A percentile compares a stretch with the other conserved stretches of the same genome.
phyloP scores from a whole-genome alignment of 2,797 vertebrate genomes.

The Centroberyx gerrardi region DNA sequence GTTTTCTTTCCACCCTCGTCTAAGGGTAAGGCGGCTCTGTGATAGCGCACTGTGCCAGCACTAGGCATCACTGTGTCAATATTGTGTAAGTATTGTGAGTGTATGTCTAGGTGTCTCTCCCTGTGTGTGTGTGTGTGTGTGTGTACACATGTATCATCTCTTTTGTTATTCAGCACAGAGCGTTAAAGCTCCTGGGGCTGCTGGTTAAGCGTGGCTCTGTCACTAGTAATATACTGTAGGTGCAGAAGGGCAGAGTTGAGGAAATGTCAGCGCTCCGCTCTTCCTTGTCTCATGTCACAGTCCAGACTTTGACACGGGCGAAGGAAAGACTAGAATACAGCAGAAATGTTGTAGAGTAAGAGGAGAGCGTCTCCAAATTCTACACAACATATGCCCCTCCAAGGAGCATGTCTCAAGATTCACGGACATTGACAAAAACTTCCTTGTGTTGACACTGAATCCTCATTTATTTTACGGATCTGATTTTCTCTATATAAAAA shows the following conservation, averaged over 20 bases:
- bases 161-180: constrained; percentile 55
- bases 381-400: too few species aligned
- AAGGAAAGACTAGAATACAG: background rate
- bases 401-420: too few species aligned
- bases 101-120: constrained; percentile 8
- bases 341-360: background rate
- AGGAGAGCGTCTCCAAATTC: background rate
- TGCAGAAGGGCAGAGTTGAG: background rate
- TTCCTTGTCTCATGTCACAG: constrained; percentile 2
- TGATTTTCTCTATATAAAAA: too few species aligned
- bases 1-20: too few species aligned
- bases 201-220: constrained; percentile 48
- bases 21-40: too few species aligned
- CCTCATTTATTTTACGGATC: too few species aligned
- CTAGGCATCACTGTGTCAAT: too few species aligned
- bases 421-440: too few species aligned
- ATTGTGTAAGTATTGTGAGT: too few species aligned
- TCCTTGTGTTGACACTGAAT: too few species aligned
- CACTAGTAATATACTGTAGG: constrained; percentile 7
- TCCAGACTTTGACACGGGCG: background rate
- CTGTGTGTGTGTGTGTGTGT: constrained; percentile 8
- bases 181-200: constrained; percentile 37
- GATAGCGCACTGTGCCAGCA: too few species aligned
- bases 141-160: background rate
- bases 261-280: constrained; percentile 14